A percentile compares a stretch with the other conserved stretches of the same genome.
Evolutionary conservation across 2,797 vertebrate genomes (phyloP).

Genomic region (Sebastolobus alascanus): DNA sequence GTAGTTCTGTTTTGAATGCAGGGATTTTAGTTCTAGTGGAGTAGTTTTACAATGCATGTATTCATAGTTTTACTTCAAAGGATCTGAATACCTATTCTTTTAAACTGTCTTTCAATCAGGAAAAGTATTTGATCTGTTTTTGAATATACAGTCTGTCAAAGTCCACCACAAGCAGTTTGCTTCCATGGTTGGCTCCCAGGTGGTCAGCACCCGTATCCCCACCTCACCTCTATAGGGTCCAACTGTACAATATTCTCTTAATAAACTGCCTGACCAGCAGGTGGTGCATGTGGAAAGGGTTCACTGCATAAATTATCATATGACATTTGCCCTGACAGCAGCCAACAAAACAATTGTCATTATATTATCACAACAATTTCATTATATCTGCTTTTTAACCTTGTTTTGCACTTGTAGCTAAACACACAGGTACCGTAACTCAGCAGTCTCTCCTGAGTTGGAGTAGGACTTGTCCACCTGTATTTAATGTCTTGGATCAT

Average conservation of each 20-base stretch:
- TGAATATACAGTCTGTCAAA: not conserved
- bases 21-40: not conserved
- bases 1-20: not conserved
- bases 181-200: not conserved
- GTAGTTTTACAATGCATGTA: not conserved
- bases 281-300: slow-evolving; percentile 66
- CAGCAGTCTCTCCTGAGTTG: not conserved
- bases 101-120: not conserved
- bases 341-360: not conserved
- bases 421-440: not conserved
- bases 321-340: slow-evolving; percentile 23
- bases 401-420: not conserved
- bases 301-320: not conserved
- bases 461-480: not conserved
- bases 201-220: not conserved
- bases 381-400: not conserved
- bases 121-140: not conserved
- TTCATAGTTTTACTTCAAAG: not conserved
- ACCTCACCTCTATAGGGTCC: not conserved
- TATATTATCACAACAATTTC: not conserved
- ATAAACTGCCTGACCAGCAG: slow-evolving; percentile 72
- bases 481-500: not conserved
- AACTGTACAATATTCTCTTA: not conserved
- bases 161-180: not conserved
- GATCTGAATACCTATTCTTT: not conserved